Evolutionary conservation across 2,888 invertebrate species (phyloP), one percentile per base, ranked within the genome.

Genomic region (Idaea dimidiata): DNA sequence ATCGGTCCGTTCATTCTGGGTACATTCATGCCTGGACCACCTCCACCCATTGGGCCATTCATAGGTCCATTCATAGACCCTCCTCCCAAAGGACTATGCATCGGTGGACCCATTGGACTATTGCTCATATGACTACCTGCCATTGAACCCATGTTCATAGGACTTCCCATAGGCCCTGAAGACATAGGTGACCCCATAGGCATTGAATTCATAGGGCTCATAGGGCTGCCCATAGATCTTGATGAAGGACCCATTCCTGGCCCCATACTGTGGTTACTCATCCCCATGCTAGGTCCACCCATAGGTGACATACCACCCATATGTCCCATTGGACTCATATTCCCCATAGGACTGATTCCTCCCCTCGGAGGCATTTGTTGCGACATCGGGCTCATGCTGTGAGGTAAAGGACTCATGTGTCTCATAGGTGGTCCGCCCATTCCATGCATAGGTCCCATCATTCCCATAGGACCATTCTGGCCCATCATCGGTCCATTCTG

Each of bases 51-150:
- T 4, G 93, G 93, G 16, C 95, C 93, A 83, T 93, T 93, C 82
- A 91, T 87, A 16, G 92, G 92, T 1, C 93, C 93, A 80, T 93
- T 94, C 91, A 94, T 93, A 62, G 93, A 93, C 63, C 89, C 93
- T 60, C 84, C 89, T 67, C 93, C 95, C 66, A 95, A 84, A 58
- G 95, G 95, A 87, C 95, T 96, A 74, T 95, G 96, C 94, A 96
- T 95, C 10, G 94, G 96, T 61, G 96, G 96, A 61, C 94, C 95
- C 95, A 95, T 96, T 62, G 95, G 95, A 77, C 95, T 95, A 74
- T 94, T 95, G 78, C 94, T 94, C 93, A 95, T 95, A 72, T 94
- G 94, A 72, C 86, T 93, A 59, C 91, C 91, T 61, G 90, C 87
- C 93, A 95, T 94, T 53, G 94, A 94, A 62, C 93, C 93, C 94